phyloP scores from a whole-genome alignment of 2,113 vertebrate species.

The Alosa alosa region DNA sequence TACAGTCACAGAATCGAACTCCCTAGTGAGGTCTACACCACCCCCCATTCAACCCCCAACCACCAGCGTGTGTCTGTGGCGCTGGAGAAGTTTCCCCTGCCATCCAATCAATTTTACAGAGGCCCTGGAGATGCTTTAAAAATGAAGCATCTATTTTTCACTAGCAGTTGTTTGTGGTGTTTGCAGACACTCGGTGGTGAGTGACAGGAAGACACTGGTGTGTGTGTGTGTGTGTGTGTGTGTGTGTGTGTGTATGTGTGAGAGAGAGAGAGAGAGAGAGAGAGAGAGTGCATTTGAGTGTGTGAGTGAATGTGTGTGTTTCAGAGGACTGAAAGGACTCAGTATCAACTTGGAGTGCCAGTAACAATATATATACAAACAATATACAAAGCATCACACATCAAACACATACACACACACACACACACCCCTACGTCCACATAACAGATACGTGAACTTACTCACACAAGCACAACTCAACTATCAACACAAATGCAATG shows the following conservation, averaged over 20 bases:
- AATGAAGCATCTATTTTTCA: neutral
- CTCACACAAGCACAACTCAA: too few species aligned
- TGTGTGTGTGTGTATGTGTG: neutral
- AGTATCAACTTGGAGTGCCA: too few species aligned
- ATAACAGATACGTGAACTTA: too few species aligned
- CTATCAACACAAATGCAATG: too few species aligned
- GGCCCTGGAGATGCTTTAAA: neutral
- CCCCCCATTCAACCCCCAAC: neutral
- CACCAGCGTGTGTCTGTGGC: neutral
- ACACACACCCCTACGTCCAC: too few species aligned
- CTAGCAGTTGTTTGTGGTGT: neutral
- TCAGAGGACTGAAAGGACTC: too few species aligned
- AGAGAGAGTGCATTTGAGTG: neutral
- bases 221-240: too few species aligned
- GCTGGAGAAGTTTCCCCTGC: neutral
- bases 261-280: neutral
- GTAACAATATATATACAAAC: too few species aligned
- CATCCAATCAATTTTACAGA: conserved; percentile 2
- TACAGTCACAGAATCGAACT: neutral
- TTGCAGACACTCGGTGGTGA: neutral
- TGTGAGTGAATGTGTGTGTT: neutral
- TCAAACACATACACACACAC: too few species aligned
- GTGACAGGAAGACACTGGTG: neutral
- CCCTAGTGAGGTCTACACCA: neutral
- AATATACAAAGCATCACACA: too few species aligned